Evolutionary conservation across 2,888 invertebrate genomes (phyloP), one percentile per base, ranked within the genome.

Genomic region (Leucoptera coffeella): DNA sequence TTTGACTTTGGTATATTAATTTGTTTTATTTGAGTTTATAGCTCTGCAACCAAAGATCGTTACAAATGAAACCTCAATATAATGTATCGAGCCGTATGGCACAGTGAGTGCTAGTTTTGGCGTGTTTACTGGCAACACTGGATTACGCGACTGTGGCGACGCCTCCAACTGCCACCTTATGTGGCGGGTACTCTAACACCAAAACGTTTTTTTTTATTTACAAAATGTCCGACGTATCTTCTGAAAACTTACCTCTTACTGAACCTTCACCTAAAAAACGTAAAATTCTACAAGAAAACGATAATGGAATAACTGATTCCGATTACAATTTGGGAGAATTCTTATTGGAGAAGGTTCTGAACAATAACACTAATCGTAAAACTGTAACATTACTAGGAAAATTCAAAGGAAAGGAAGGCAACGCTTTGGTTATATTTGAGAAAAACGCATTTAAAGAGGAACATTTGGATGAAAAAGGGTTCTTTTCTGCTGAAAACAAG

Each of bases 391-490:
- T 87, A 22, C 74, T 80, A 38, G 90, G 89, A 11, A 74, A 58
- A 34, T 85, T 88, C 39, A 57, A 57, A 31, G 74, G 75, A 31
- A 64, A 67, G 46, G 69, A 73, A 41, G 77, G 75, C 38, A 62
- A 74, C 33, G 89, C 84, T 11, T 65, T 92, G 33, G 60, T 92
- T 29, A 52, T 89, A 36, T 67, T 92, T 21, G 90, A 92, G 47
- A 92, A 91, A 56, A 81, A 81, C 45, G 81, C 82, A 22, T 90
- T 92, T 48, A 76, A 77, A 20, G 78, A 78, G 33, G 75, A 80
- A 23, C 67, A 75, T 38, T 59, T 84, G 29, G 40, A 62, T 27
- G 45, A 47, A 28, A 52, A 49, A 32, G 72, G 72, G n/a, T 80
- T 78, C 44, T 84, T 88, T 40, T 75, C 75, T 15, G 53, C 57